These are phyloP conservation scores for Ammospiza caudacuta DNA, from an alignment of 2,113 vertebrate genomes.

Conservation along the genomic window DNA sequence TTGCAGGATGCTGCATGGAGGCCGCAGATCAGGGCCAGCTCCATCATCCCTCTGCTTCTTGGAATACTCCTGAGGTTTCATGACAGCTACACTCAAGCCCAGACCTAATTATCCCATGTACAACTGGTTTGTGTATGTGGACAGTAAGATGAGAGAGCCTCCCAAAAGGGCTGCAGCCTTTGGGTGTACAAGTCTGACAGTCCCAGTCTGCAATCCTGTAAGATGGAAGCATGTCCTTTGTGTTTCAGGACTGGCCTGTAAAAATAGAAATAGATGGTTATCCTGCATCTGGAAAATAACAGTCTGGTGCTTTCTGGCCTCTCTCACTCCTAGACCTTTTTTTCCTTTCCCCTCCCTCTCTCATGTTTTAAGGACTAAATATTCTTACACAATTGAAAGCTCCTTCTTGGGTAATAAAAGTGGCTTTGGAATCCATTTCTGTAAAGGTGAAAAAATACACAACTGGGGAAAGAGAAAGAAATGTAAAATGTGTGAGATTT, in stretches of 20 bases:
- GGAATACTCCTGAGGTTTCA: not conserved
- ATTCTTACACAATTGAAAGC: not conserved
- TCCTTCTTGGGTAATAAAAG: not conserved
- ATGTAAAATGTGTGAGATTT: not conserved
- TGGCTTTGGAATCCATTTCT: not conserved
- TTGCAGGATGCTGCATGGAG: accelerated
- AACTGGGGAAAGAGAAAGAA: not conserved
- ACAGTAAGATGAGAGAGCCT: not conserved
- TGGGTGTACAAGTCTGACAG: not conserved
- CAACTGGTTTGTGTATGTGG: accelerated
- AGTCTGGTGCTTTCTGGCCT: not conserved
- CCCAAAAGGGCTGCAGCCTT: not conserved
- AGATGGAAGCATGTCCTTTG: not conserved
- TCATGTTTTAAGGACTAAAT: not conserved
- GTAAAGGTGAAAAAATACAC: not conserved
- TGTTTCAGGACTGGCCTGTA: not conserved
- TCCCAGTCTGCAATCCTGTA: not conserved
- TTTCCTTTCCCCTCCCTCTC: not conserved
- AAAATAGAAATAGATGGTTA: not conserved
- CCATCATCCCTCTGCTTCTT: not conserved
- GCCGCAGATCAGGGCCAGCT: not conserved
- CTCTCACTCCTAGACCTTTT: not conserved
- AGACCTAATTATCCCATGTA: not conserved
- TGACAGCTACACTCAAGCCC: not conserved
- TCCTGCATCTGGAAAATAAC: not conserved